Evolutionary conservation across 2,113 vertebrate species (phyloP), one percentile per base, ranked within the genome.

Genomic region (Platysternon megacephalum): DNA sequence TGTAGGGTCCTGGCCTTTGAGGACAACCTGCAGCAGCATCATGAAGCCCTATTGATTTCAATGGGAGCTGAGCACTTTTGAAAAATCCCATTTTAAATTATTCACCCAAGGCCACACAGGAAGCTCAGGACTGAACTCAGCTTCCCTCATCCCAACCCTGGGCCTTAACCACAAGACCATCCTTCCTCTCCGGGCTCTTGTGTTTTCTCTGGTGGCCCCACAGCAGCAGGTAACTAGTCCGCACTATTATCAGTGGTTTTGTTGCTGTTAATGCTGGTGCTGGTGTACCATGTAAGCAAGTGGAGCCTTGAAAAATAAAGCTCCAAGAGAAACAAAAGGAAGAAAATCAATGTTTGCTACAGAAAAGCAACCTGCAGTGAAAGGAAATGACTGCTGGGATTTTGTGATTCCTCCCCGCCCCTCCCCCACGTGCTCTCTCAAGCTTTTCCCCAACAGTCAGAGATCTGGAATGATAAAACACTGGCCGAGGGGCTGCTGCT

Each of bases 341-440:
- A 89, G 88, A 97, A 98, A 98, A 98, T 98, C 97, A 88, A 95
- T 97, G 93, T 94, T 94, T 93, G 80, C 72, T 91, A 96, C 93
- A 87, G 68, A 81, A 72, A 80, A 80, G 68, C 89, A 89, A 94
- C 72, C 93, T 84, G 78, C 86, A 93, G 65, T 74, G 72, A 87
- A 95, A 94, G 42, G 80, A 96, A 93, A 91, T 81, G 82, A 92
- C 84, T 95, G 81, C 42, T 93, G 92, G 83, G 82, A n/a, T 94
- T 35, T 87, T 91, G 4, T 95, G 44, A 65, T 49, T 13, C 7
- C 1, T 5, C 48, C 81, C 79, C 49, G n/a, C n/a, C 65, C 55
- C 5, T 44, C 82, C 78, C 51, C 65, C 56, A 93, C 14, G 2
- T 13, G 55, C 48, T 92, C 35, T 72, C 4, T 0, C 74, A 85